Conservation (phyloP, 2,113 vertebrate species). For the Zootoca vivipara region DNA sequence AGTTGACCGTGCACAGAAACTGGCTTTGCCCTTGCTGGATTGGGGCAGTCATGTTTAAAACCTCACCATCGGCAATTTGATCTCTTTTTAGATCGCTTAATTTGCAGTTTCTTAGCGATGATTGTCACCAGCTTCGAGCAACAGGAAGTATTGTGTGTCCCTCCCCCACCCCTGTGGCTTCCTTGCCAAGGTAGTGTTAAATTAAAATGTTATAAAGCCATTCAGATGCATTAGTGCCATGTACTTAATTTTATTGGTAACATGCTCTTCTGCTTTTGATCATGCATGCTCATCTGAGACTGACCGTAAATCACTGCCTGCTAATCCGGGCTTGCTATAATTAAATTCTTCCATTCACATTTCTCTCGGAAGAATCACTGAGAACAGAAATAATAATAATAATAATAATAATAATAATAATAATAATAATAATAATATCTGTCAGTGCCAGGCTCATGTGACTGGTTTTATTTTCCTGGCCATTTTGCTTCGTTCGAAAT, state of each 20-base stretch:
- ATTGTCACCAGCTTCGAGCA: neutral
- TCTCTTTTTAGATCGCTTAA: neutral
- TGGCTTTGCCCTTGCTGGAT: too few species aligned
- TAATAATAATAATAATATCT: constrained; percentile 7
- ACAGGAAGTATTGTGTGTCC: neutral
- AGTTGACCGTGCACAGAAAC: neutral
- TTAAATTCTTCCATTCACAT: constrained; percentile 55
- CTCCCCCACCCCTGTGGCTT: neutral
- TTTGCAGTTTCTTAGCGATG: neutral
- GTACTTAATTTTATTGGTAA: constrained; percentile 41
- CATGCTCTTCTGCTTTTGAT: constrained; percentile 40
- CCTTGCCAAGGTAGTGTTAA: constrained; percentile 29
- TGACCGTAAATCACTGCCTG: constrained; percentile 29
- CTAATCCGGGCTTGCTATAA: constrained; percentile 48
- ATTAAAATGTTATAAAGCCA: constrained; percentile 3
- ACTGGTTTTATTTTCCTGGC: constrained; percentile 44
- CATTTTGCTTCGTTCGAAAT: constrained; percentile 38
- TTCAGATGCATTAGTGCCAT: constrained; percentile 42
- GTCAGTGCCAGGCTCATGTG: constrained; percentile 4
- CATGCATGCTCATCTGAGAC: constrained; percentile 32
- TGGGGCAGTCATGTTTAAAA: neutral
- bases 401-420: constrained; percentile 26
- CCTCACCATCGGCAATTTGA: neutral
- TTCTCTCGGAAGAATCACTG: constrained; percentile 33
- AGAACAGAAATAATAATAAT: constrained; percentile 38